These are phyloP conservation scores for Umimayanthus kanabou DNA, from an alignment of 92 coral and sea anemone species.

Conservation along the genomic window DNA sequence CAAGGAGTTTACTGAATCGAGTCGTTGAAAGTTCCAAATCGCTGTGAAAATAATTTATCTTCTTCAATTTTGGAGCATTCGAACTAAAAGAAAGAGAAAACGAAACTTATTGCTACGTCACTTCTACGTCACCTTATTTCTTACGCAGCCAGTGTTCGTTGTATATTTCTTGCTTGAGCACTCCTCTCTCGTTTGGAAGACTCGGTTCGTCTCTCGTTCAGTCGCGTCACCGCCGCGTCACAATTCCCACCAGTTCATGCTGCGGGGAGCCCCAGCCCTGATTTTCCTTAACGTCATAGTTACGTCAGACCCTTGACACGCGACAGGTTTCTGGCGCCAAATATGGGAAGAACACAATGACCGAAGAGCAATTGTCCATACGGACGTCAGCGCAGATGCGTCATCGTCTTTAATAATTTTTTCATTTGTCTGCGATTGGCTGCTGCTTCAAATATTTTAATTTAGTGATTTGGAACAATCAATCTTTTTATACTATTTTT, in stretches of 20 bases:
- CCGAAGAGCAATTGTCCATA: constrained; percentile 7
- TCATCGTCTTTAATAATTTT: not conserved
- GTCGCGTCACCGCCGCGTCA: constrained; percentile 97
- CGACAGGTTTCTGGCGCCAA: constrained; percentile 34
- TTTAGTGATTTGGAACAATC: constrained; percentile 20
- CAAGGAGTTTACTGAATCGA: constrained; percentile 46
- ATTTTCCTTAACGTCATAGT: constrained; percentile 80
- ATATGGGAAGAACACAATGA: constrained; percentile 29
- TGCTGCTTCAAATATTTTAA: not conserved
- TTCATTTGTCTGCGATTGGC: not conserved
- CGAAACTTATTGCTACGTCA: constrained; percentile 99
- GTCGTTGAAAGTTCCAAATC: constrained; percentile 24
- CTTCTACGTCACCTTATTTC: constrained; percentile 99
- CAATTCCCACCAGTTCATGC: constrained; percentile 75
- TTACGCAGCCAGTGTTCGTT: constrained; percentile 99
- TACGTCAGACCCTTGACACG: constrained; percentile 84
- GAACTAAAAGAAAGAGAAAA: constrained; percentile 86
- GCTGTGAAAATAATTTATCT: constrained; percentile 35
- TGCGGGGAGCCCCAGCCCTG: constrained; percentile 67
- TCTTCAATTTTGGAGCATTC: constrained; percentile 53
- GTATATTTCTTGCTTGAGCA: constrained; percentile 90
- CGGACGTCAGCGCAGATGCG: constrained; percentile 37
- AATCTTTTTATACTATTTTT: not conserved
- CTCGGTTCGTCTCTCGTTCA: constrained; percentile 77
- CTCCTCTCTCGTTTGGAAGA: constrained; percentile 49